Evolutionary conservation across 2,113 vertebrate genomes (phyloP), one percentile per base, ranked within the genome.

Genomic region (Leiothrix lutea): DNA sequence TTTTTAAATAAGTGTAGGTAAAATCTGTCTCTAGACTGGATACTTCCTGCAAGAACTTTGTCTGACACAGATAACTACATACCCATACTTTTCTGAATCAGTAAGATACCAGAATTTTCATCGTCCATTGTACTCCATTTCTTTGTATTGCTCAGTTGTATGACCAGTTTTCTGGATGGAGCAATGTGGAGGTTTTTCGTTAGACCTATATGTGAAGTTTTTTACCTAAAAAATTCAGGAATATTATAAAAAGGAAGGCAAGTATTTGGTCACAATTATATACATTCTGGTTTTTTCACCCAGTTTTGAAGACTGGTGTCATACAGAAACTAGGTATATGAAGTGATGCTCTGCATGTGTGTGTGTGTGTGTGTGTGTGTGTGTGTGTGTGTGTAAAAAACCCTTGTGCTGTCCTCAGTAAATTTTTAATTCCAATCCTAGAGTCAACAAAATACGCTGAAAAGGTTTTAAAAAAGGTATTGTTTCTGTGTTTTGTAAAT

Each of bases 251-350:
- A 88, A n/a, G 0, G 7, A 47, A 73, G 23, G 25, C 6, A 40
- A 53, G 5, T 35, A 19, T 86, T 74, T 71, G 14, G 56, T 56
- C 29, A 51, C 5, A 38, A 5, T 62, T 14, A 22, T 29, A 64
- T 0, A 3, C 17, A 33, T 33, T 36, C 11, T 50, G 15, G 0
- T 47, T 67, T 61, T 33, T 64, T 65, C 15, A 45, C 28, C 16
- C 13, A 48, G 2, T 18, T 73, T 80, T 91, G 15, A 31, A 77
- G 22, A 33, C 5, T 48, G 26, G 8, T 51, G 14, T 66, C 25
- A 45, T 25, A 53, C 1, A 45, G 47, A 71, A 85, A 17, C 5
- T 58, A 50, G 1, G 15, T 74, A 62, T 12, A 25, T 25, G 17
- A 5, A 50, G 15, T 38, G 25, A 28, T 9, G 11, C 8, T 47